Evolutionary conservation across 2,797 vertebrate species (phyloP).

Genomic region (Melanogrammus aeglefinus): DNA sequence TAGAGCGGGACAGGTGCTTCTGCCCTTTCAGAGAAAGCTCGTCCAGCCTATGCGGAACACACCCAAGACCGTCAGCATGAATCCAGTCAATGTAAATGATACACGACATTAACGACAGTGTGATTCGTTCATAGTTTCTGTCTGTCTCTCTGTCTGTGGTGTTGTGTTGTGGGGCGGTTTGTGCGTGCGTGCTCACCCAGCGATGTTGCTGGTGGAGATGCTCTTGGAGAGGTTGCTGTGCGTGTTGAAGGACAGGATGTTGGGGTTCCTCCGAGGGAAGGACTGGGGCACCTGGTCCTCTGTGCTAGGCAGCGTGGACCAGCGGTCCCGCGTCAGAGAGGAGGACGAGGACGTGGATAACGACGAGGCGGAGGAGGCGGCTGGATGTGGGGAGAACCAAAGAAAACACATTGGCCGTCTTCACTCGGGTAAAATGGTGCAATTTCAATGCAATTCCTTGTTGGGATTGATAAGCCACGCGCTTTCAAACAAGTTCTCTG

Average conservation of each 20-base stretch:
- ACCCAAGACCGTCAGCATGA: background rate
- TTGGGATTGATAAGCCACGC: background rate
- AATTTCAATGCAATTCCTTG: background rate
- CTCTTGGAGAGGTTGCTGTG: constrained; percentile 83
- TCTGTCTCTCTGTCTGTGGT: too few relatives aligned
- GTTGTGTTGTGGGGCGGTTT: background rate
- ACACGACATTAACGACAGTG: background rate
- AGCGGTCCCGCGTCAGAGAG: constrained; percentile 78
- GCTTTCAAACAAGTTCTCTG: background rate
- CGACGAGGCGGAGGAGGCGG: constrained; percentile 64
- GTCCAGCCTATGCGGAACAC: constrained; percentile 72
- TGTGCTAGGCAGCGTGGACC: constrained; percentile 74
- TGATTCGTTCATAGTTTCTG: too few relatives aligned
- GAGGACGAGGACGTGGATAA: constrained; percentile 29
- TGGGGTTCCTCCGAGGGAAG: constrained; percentile 64
- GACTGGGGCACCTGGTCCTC: constrained; percentile 72
- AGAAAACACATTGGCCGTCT: background rate
- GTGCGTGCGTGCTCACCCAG: constrained; percentile 72
- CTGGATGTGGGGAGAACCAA: constrained; percentile 52
- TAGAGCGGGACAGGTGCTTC: constrained; percentile 88
- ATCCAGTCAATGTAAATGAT: too few relatives aligned
- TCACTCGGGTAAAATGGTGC: background rate
- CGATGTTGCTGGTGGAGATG: constrained; percentile 91
- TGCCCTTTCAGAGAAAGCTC: constrained; percentile 79
- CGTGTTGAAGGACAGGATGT: constrained; percentile 73